Conservation (phyloP, 2,888 invertebrate genomes). For the Augiades crinisus region DNA sequence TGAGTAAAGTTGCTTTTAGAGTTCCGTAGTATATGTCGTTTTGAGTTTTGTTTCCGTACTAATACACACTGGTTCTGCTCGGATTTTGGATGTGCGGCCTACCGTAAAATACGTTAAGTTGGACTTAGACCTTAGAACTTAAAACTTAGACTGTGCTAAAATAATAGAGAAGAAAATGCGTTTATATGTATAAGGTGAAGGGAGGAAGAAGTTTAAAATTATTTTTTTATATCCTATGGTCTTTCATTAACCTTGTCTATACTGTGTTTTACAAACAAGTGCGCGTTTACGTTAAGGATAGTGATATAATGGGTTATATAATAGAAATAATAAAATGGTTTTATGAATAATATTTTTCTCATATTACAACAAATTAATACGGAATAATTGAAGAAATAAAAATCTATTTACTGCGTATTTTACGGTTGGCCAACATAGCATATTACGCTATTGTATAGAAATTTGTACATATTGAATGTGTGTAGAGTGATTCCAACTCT, state of each 20-base stretch:
- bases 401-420: not conserved
- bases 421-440: not conserved
- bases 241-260: too few species aligned
- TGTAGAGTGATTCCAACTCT: constrained; percentile 13
- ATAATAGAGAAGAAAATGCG: too few species aligned
- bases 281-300: too few species aligned
- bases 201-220: too few species aligned
- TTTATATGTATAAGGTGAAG: too few species aligned
- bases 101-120: constrained; percentile 4
- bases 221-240: too few species aligned
- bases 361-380: not conserved
- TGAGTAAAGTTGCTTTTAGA: constrained; percentile 77
- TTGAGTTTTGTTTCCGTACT: constrained; percentile 42
- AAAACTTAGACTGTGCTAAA: too few species aligned
- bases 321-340: too few species aligned
- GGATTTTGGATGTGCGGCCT: not conserved
- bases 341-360: too few species aligned
- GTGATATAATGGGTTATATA: too few species aligned
- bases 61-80: constrained; percentile 17
- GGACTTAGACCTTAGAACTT: too few species aligned
- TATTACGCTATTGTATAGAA: constrained; percentile 13
- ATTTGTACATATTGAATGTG: constrained; percentile 21
- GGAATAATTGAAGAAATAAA: not conserved
- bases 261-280: too few species aligned
- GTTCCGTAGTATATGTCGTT: constrained; percentile 55